Evolutionary conservation across 2,797 vertebrate genomes (phyloP).

Genomic region (Typhlichthys subterraneus): DNA sequence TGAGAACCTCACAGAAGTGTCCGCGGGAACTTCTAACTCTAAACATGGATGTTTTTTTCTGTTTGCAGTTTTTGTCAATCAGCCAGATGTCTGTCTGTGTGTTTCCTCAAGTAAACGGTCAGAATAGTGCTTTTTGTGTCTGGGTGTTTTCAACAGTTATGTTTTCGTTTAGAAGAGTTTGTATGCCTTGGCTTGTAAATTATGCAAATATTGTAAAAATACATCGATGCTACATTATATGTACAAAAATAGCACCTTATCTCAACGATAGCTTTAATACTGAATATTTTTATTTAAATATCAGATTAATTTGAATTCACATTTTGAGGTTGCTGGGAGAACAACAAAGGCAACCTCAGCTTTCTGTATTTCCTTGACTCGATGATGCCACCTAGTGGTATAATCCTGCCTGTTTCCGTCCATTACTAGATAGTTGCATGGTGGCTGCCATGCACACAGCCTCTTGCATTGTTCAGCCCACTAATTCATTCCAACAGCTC

Average conservation of each 20-base stretch:
- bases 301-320: constrained; percentile 21
- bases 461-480: constrained; percentile 58
- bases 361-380: constrained; percentile 46
- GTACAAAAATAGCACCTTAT: neutral
- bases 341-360: constrained; percentile 21
- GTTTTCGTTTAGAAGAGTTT: neutral
- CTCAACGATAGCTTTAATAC: constrained; percentile 17
- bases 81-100: constrained; percentile 4
- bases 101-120: constrained; percentile 6
- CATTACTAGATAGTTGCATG: constrained; percentile 17
- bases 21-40: constrained; percentile 48
- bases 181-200: too few relatives aligned
- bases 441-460: constrained; percentile 50
- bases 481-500: constrained; percentile 67
- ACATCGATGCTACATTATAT: constrained; percentile 14
- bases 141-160: neutral
- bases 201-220: constrained; percentile 12
- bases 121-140: neutral
- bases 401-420: neutral
- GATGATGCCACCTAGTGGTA: constrained; percentile 68
- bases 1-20: constrained; percentile 70
- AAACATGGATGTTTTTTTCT: constrained; percentile 58
- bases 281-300: constrained; percentile 13
- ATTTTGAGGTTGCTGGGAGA: constrained; percentile 5
- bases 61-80: constrained; percentile 40